Percentiles rank a stretch among this genome's conserved stretches.
Conservation (phyloP, 2,888 invertebrate species). For the Trichogramma evanescens region DNA sequence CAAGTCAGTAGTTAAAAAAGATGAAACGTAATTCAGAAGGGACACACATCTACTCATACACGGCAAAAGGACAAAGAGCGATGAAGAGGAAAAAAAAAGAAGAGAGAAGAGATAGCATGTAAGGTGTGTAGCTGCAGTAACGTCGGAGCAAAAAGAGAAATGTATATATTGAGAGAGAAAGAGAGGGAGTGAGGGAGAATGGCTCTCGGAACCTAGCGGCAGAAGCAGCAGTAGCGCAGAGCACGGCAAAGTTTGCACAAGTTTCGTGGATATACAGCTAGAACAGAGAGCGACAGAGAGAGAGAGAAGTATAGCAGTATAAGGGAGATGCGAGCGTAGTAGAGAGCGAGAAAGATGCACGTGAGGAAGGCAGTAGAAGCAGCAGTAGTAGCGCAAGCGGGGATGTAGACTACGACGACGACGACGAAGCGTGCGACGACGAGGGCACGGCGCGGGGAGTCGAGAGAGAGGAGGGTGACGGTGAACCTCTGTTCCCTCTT, state of each 20-base stretch:
- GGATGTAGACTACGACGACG: too few relatives aligned
- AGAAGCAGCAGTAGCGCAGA: not conserved
- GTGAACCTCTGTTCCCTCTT: slow-evolving; percentile 24
- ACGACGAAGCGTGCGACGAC: too few relatives aligned
- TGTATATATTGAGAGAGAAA: not conserved
- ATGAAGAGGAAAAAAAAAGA: not conserved
- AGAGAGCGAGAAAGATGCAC: slow-evolving; percentile 8
- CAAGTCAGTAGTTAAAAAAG: slow-evolving; percentile 16
- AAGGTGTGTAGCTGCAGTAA: too few relatives aligned
- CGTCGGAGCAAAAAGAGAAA: too few relatives aligned
- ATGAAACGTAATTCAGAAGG: slow-evolving; percentile 5
- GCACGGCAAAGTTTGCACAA: slow-evolving; percentile 24
- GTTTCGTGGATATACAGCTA: slow-evolving; percentile 20
- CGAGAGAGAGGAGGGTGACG: slow-evolving; percentile 17
- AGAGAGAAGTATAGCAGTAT: slow-evolving; percentile 1
- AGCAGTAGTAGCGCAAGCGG: too few relatives aligned
- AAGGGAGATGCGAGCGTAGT: not conserved
- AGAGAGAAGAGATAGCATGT: not conserved
- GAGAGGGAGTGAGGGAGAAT: slow-evolving; percentile 3
- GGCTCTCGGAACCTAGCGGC: slow-evolving; percentile 17
- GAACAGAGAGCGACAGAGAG: not conserved
- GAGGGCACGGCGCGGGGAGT: not conserved
- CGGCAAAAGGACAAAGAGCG: not conserved
- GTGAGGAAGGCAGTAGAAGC: not conserved
- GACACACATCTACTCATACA: too few relatives aligned